Base-by-base conservation (phyloP, 2,888 invertebrate species). In the Pegoplata infirma region DNA sequence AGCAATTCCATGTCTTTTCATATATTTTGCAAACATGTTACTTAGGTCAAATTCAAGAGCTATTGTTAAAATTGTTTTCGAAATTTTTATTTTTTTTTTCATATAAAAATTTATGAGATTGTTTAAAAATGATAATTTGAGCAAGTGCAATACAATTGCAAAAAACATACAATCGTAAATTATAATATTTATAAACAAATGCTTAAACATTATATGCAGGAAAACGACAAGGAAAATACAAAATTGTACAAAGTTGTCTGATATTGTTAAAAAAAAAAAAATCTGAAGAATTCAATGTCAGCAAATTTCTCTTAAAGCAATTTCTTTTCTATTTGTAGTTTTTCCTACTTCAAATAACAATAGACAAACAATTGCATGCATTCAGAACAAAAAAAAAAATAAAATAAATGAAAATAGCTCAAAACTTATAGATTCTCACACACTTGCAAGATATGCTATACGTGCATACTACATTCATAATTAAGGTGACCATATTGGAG, bases 251-350 rank as follows among this genome's bases (percentile, higher is more conserved):
- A 10, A 32, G 32, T 40, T 56, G 47, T 49, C 32, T 32, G 8
- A 32, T 32, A 16, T 59, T 53, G n/a, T 56, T 36, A 17, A n/a
- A 73, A 68, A 49, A 51, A 17, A n/a, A 73, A 68, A 49, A 51
- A 73, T 72, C 53, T 72, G 12, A 72, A 72, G 71, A 79, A 75
- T 75, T 79, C 75, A 79, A 72, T 79, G 79, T 75, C 79, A 79
- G 79, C 79, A 72, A 79, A 75, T 79, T 75, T 75, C 71, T 79
- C 75, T 63, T 79, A 23, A 61, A 75, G 79, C 69, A 51, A 75
- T 75, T 75, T 75, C 67, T 71, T 71, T 44, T 58, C n/a, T n/a
- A n/a, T n/a, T 51, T 47, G 40, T 56, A 25, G 16, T 51, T 55
- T 53, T 66, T 71, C 3, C n/a, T n/a, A n/a, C n/a, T 49, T 40